phyloP scores from a whole-genome alignment of 1,140 invertebrate species.

The Drosophila aff. region DNA sequence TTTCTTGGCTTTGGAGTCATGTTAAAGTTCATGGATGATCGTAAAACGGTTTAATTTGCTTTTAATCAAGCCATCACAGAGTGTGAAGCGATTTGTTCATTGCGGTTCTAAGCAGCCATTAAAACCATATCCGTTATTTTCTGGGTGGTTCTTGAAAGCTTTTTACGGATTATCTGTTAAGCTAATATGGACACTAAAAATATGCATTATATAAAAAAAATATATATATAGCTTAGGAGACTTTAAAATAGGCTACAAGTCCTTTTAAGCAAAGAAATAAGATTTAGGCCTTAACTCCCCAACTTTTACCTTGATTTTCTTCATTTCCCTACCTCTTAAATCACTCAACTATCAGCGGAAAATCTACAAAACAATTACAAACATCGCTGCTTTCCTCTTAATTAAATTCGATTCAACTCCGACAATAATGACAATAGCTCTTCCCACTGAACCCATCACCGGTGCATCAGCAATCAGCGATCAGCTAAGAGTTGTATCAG shows the following conservation, averaged over 20 bases:
- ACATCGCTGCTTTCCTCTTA: constrained; percentile 55
- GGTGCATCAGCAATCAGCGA: constrained; percentile 11
- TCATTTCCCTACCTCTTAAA: background rate
- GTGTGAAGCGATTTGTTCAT: constrained; percentile 73
- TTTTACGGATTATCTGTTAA: background rate
- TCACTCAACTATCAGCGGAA: background rate
- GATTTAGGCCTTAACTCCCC: background rate
- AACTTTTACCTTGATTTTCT: background rate
- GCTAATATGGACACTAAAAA: background rate
- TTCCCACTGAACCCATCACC: constrained; percentile 31
- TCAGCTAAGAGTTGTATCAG: constrained; percentile 25
- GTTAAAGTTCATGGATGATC: constrained; percentile 29
- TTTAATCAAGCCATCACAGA: constrained; percentile 65
- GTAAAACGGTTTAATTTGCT: constrained; percentile 59
- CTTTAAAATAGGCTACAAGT: background rate
- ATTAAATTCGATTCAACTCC: constrained; percentile 67
- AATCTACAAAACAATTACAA: constrained; percentile 72
- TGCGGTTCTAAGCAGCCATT: background rate
- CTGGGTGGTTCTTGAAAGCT: constrained; percentile 26
- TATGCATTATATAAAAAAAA: background rate
- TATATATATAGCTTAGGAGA: too few relatives aligned
- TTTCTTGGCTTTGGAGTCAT: constrained; percentile 31
- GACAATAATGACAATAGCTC: constrained; percentile 31
- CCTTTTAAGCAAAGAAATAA: background rate
- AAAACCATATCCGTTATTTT: constrained; percentile 20